Base-by-base conservation (phyloP, 2,888 invertebrate genomes). In the Agriopis leucophaearia region DNA sequence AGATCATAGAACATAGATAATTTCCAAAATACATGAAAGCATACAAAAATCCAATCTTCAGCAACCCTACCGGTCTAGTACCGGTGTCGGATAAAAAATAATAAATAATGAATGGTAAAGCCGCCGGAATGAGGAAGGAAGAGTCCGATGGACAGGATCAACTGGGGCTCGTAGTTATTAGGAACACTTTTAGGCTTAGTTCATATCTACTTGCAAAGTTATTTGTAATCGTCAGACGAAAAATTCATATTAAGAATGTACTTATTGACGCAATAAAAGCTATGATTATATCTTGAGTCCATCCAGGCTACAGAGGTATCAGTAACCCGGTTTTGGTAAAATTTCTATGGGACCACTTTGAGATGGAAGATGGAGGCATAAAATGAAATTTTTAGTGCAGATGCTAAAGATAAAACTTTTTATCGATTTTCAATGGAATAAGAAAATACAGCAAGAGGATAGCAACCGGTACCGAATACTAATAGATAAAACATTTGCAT, bases 81-180 rank as follows among this genome's bases (percentile, higher is more conserved):
- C 44, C 58, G 74, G 50, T 73, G 78, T 76, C 75, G 77, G 78
- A 83, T 83, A 81, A 82, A 80, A 81, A 81, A 81, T 80, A 82
- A 82, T 80, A 84, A 84, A 81, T 81, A 83, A 83, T 79, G 76
- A 78, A 75, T 72, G 74, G 64, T 64, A 69, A 73, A 76, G 72
- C 64, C 76, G 70, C 63, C 69, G 60, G 72, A 71, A 72, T 78
- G 72, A 75, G 71, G 73, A 74, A 72, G 74, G 74, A 65, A 66
- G 71, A 72, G 74, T 79, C 74, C 78, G 71, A 79, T 78, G 80
- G 78, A 73, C 78, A 77, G 77, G 82, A 82, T 82, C 81, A 82
- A 79, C 76, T 66, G 60, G 75, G 78, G 70, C 73, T 71, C 69
- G 55, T 70, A 69, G 71, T 66, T 71, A 72, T 72, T 74, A 71